Evolutionary conservation across 1,140 invertebrate genomes (phyloP), one percentile per base, ranked within the genome.

Genomic region (Rhopalosiphum maidis): DNA sequence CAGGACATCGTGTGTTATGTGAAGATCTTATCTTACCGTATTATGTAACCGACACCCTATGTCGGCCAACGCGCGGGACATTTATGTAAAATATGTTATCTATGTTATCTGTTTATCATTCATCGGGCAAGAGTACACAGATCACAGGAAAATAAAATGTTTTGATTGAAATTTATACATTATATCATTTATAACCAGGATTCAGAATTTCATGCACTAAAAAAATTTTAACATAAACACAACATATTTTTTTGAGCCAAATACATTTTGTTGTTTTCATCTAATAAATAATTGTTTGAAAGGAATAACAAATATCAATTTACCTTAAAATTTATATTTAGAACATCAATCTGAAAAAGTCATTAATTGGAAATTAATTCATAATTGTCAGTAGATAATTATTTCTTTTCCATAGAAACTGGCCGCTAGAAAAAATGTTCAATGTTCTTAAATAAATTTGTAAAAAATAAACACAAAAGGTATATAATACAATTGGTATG

Each of bases 41-140:
- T n/a, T 77, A 23, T 90, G 89, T 90, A 90, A 90, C 89, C 1
- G 41, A 90, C 89, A 90, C 89, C 41, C 85, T 30, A 43, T 25
- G 21, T 18, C 30, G n/a, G n/a, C 60, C 30, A 77, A 77, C n/a
- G 30, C n/a, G 30, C 25, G 43, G 85, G 85, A 86, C 22, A 37
- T 15, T n/a, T 68, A 11, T 60, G 11, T 77, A n/a, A n/a, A n/a
- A 35, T 35, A 77, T 85, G 83, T 85, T 85, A 85, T 43, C 83
- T n/a, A n/a, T n/a, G n/a, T n/a, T n/a, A n/a, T n/a, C n/a, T n/a
- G n/a, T n/a, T n/a, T n/a, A n/a, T n/a, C 37, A 85, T 85, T 85
- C 23, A 43, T 43, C 7, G 37, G 23, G 11, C 3, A 23, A 37
- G 37, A 68, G 5, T 77, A 5, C 30, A 18, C 15, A n/a, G 11